These are phyloP conservation scores for Microdon myrmicae DNA, from an alignment of 2,888 invertebrate species.

Conservation along the genomic window DNA sequence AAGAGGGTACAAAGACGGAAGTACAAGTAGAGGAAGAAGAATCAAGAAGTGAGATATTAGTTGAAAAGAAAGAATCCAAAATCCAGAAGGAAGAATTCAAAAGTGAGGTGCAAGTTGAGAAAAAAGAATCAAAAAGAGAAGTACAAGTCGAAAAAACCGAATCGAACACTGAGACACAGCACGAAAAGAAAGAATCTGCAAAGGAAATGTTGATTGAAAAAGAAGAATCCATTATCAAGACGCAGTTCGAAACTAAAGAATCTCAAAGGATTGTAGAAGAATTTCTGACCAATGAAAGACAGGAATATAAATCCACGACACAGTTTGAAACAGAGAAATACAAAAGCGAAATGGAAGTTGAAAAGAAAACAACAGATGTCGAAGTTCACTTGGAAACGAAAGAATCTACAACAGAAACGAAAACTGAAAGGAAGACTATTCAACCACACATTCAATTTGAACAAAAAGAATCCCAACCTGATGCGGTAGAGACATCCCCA, in stretches of 20 bases:
- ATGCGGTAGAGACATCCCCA: too few relatives aligned
- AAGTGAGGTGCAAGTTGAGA: constrained; percentile 37
- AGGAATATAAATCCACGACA: too few relatives aligned
- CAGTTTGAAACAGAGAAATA: too few relatives aligned
- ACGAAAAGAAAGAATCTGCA: not conserved
- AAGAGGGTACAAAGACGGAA: constrained; percentile 57
- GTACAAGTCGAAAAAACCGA: constrained; percentile 31
- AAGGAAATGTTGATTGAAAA: constrained; percentile 1
- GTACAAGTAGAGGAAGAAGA: constrained; percentile 47
- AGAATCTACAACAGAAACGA: not conserved
- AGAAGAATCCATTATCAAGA: not conserved
- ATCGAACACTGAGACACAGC: not conserved
- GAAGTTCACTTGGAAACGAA: not conserved
- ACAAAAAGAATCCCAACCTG: not conserved
- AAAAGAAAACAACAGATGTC: constrained; percentile 9
- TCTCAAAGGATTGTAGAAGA: too few relatives aligned
- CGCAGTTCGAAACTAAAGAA: too few relatives aligned
- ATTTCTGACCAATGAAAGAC: too few relatives aligned
- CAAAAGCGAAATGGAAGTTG: constrained; percentile 1
- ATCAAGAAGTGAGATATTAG: constrained; percentile 56
- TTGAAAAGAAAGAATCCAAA: constrained; percentile 59
- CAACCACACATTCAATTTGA: too few relatives aligned
- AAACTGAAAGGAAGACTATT: too few relatives aligned
- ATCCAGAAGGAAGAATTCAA: constrained; percentile 19
- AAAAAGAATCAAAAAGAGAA: constrained; percentile 24